Conservation (phyloP, 2,888 invertebrate species). For the Uloborus plumipes region DNA sequence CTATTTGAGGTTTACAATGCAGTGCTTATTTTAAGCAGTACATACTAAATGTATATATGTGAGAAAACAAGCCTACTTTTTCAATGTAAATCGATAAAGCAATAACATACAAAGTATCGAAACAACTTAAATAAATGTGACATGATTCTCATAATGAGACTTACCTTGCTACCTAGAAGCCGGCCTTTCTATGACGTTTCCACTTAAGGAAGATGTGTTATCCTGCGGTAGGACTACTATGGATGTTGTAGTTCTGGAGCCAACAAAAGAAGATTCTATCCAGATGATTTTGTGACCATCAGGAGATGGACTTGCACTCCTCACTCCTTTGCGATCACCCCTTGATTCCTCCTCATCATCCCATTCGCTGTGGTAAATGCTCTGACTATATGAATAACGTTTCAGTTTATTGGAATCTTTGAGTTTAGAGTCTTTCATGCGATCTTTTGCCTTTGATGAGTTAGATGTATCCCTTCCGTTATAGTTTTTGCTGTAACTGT, state of each 20-base stretch:
- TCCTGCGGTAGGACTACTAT: conserved; percentile 57
- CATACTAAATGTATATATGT: no score
- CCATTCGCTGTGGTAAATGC: conserved; percentile 61
- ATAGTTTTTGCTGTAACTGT: no score
- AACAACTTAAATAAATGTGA: neutral
- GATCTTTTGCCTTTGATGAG: no score
- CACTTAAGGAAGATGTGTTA: neutral
- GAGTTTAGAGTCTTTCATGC: neutral
- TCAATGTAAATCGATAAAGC: no score
- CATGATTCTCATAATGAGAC: neutral
- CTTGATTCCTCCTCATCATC: conserved; percentile 48
- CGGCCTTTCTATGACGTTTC: conserved; percentile 45
- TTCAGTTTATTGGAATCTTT: conserved; percentile 68
- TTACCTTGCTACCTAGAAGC: conserved; percentile 63
- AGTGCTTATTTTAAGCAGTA: no score
- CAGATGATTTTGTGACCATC: conserved; percentile 77
- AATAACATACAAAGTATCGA: neutral
- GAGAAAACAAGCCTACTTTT: no score
- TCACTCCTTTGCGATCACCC: conserved; percentile 28
- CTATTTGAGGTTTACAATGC: no score
- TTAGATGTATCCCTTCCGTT: no score
- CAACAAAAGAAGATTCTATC: conserved; percentile 93
- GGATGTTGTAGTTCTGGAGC: conserved; percentile 73
- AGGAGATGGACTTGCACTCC: conserved; percentile 11
- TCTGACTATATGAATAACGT: conserved; percentile 78